Evolutionary conservation across 2,113 vertebrate species (phyloP).

Genomic region (Butorides virescens): DNA sequence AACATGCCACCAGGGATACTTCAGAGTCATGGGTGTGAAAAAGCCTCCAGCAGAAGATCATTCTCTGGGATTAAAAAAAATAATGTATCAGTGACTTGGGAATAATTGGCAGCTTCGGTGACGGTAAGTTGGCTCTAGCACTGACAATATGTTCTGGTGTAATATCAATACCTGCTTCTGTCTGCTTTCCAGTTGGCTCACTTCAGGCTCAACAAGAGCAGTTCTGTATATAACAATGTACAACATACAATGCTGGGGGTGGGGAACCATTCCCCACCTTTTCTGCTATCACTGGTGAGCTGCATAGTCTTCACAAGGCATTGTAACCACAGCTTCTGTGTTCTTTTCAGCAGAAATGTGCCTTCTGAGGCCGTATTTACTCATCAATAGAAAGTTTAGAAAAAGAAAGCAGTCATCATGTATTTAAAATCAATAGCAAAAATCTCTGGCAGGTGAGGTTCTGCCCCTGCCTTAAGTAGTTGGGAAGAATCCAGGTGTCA

Average conservation of each 20-base stretch:
- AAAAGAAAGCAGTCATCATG: background rate
- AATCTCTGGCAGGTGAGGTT: background rate
- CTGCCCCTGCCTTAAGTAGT: background rate
- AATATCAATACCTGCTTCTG: conserved; percentile 65
- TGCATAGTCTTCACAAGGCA: background rate
- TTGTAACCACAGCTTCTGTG: background rate
- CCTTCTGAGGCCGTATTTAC: background rate
- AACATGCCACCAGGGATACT: conserved; percentile 77
- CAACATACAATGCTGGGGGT: background rate
- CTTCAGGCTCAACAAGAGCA: conserved; percentile 59
- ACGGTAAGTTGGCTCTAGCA: conserved; percentile 62
- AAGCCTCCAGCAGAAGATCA: conserved; percentile 76
- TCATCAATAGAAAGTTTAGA: background rate
- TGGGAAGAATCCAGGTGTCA: background rate
- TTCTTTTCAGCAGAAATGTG: background rate
- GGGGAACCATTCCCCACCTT: background rate
- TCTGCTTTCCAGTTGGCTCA: conserved; percentile 67
- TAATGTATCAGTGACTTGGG: conserved; percentile 61
- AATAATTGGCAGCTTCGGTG: conserved; percentile 76
- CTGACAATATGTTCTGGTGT: conserved; percentile 70
- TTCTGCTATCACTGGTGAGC: background rate
- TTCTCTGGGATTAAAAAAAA: conserved; percentile 68
- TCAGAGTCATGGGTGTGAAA: conserved; percentile 82
- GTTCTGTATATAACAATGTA: background rate
- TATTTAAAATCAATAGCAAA: background rate